A percentile compares a stretch with the other conserved stretches of the same genome.
These are phyloP conservation scores for Dryobota labecula DNA, from an alignment of 2,888 invertebrate species.

Conservation along the genomic window DNA sequence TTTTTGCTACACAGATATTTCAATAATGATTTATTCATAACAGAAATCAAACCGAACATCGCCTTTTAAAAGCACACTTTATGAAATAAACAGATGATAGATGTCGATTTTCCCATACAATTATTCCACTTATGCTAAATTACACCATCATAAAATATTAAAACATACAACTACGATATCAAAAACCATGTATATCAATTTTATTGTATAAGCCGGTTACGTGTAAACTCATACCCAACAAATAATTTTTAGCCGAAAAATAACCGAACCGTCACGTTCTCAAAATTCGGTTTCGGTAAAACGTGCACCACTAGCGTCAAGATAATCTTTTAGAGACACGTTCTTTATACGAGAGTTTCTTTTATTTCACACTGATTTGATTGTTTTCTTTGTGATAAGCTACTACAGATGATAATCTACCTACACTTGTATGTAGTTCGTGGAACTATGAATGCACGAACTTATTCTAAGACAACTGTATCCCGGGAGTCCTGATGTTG, in stretches of 20 bases:
- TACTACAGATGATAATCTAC: constrained; percentile 43
- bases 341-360: constrained; percentile 53
- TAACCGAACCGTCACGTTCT: constrained; percentile 22
- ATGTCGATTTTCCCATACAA: neutral
- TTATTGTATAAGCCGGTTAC: constrained; percentile 22
- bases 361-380: constrained; percentile 52
- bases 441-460: constrained; percentile 26
- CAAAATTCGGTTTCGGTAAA: constrained; percentile 24
- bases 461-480: constrained; percentile 35
- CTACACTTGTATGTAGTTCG: constrained; percentile 29
- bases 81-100: neutral
- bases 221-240: constrained; percentile 26
- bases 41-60: neutral
- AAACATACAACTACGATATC: neutral
- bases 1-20: neutral
- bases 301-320: constrained; percentile 39
- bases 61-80: neutral
- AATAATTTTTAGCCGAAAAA: constrained; percentile 41
- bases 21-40: neutral
- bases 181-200: constrained; percentile 21
- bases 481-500: constrained; percentile 5
- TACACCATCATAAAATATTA: neutral
- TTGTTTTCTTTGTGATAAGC: constrained; percentile 59
- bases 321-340: constrained; percentile 55
- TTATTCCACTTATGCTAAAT: neutral